Percentiles rank a stretch among this genome's conserved stretches.
Evolutionary conservation across 1,140 invertebrate species (phyloP).

Genomic region (Macrobrachium rosenbergii): DNA sequence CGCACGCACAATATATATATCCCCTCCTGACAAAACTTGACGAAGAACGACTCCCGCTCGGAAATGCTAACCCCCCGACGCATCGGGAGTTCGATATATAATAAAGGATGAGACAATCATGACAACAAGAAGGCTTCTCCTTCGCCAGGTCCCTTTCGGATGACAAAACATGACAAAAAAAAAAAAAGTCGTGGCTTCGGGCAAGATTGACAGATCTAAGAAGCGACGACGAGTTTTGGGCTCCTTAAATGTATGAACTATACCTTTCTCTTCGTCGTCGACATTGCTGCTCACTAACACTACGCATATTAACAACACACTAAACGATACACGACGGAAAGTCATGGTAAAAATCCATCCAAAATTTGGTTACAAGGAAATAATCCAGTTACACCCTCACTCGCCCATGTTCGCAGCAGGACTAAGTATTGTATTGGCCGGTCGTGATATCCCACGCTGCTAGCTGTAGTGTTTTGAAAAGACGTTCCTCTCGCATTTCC

Average conservation of each 20-base stretch:
- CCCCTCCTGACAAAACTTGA: too few relatives aligned
- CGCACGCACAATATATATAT: too few relatives aligned
- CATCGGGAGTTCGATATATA: too few relatives aligned
- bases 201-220: constrained; percentile 26
- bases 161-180: too few relatives aligned
- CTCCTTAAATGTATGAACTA: not conserved
- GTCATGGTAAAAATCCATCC: constrained; percentile 57
- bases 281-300: constrained; percentile 50
- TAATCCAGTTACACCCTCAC: constrained; percentile 49
- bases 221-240: not conserved
- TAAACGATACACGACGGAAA: constrained; percentile 56
- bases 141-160: too few relatives aligned
- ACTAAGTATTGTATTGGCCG: constrained; percentile 47
- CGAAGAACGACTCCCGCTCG: too few relatives aligned
- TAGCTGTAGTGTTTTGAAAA: constrained; percentile 42
- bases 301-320: constrained; percentile 56
- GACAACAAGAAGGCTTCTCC: too few relatives aligned
- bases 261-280: constrained; percentile 52
- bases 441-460: constrained; percentile 41
- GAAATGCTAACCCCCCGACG: too few relatives aligned
- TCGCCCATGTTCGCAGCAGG: constrained; percentile 54
- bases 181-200: constrained; percentile 16
- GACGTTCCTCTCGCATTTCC: constrained; percentile 36
- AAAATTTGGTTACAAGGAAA: constrained; percentile 42
- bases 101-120: too few relatives aligned